Conservation (phyloP, 2,113 vertebrate species). For the Siniperca chuatsi region DNA sequence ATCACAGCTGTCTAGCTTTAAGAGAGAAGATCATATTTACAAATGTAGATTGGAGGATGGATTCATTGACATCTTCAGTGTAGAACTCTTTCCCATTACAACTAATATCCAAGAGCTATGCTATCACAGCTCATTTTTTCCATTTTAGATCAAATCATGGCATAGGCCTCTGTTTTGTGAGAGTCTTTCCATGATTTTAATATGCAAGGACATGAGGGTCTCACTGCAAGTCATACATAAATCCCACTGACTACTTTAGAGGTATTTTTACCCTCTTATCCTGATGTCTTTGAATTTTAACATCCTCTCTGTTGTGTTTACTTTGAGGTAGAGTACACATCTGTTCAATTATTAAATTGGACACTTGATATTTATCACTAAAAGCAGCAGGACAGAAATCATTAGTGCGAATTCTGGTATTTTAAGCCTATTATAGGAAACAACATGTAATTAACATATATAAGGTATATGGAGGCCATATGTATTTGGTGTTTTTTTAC, state of each 20-base stretch:
- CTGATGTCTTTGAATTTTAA: constrained; percentile 27
- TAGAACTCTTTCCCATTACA: constrained; percentile 2
- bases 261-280: neutral
- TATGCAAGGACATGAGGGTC: neutral
- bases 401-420: constrained; percentile 9
- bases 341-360: constrained; percentile 34
- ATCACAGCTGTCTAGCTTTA: neutral
- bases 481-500: constrained; percentile 28
- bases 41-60: constrained; percentile 11
- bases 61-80: neutral
- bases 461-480: constrained; percentile 6
- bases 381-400: constrained; percentile 1
- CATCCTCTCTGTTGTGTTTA: constrained; percentile 12
- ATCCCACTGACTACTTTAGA: constrained; percentile 1
- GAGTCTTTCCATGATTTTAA: constrained; percentile 21
- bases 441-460: neutral
- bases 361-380: constrained; percentile 38
- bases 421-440: constrained; percentile 14
- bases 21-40: constrained; percentile 17
- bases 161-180: constrained; percentile 8
- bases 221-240: neutral
- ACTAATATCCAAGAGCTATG: neutral
- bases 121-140: too few species aligned
- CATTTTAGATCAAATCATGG: constrained; percentile 4
- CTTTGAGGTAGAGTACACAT: neutral